A percentile compares a stretch with the other conserved stretches of the same genome.
Conservation (phyloP, 2,888 invertebrate species). For the Drosophila koepferae region DNA sequence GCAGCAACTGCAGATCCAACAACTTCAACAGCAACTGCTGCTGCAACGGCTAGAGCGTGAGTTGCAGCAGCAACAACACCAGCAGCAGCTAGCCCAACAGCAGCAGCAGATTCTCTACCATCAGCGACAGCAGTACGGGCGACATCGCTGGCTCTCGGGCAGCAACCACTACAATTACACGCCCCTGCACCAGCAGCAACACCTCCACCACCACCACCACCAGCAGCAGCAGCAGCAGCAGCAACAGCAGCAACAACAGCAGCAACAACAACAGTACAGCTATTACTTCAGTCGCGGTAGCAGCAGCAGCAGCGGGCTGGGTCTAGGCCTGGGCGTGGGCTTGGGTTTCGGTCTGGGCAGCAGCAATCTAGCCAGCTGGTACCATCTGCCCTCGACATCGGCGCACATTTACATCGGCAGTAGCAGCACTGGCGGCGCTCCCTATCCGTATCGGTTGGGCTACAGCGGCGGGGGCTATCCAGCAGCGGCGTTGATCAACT, state of each 20-base stretch:
- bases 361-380: slow-evolving; percentile 72
- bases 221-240: slow-evolving; percentile 44
- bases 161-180: slow-evolving; percentile 44
- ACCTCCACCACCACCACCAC: slow-evolving; percentile 46
- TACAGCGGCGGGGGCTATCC: slow-evolving; percentile 72
- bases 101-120: slow-evolving; percentile 64
- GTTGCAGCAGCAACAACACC: slow-evolving; percentile 71
- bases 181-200: slow-evolving; percentile 39
- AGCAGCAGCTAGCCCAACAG: slow-evolving; percentile 62
- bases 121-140: slow-evolving; percentile 68
- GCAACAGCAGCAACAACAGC: slow-evolving; percentile 54
- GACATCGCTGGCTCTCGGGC: slow-evolving; percentile 65
- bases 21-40: slow-evolving; percentile 76
- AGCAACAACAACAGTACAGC: slow-evolving; percentile 70
- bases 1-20: slow-evolving; percentile 77
- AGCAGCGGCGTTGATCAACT: slow-evolving; percentile 75
- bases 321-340: slow-evolving; percentile 68
- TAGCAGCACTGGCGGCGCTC: slow-evolving; percentile 65
- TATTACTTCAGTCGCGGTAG: slow-evolving; percentile 75
- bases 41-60: slow-evolving; percentile 75
- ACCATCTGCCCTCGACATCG: slow-evolving; percentile 76
- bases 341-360: slow-evolving; percentile 76
- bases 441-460: slow-evolving; percentile 64
- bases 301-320: slow-evolving; percentile 69
- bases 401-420: slow-evolving; percentile 80